Conservation (phyloP, 2,797 vertebrate species). For the Taeniopygia guttata region DNA sequence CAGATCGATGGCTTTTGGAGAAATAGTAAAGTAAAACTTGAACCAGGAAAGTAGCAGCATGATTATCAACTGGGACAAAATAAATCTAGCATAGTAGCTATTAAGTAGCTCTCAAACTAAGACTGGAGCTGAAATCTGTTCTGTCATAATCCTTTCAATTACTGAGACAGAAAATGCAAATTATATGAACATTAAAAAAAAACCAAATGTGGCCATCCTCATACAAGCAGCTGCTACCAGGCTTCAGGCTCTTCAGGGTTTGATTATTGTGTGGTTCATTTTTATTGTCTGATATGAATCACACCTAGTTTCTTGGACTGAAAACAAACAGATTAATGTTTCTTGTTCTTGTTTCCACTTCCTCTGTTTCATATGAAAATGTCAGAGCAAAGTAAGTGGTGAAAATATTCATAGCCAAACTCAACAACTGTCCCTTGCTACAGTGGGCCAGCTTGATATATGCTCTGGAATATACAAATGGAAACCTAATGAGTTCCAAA, state of each 20-base stretch:
- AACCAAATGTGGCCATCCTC: accelerated
- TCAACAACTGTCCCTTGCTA: neutral
- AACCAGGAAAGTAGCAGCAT: neutral
- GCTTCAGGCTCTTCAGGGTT: neutral
- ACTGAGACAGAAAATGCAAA: neutral
- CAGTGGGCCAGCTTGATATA: neutral
- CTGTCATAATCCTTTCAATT: neutral
- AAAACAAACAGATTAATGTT: neutral
- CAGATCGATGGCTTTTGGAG: slow-evolving; percentile 44
- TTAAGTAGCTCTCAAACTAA: neutral
- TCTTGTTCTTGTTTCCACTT: neutral
- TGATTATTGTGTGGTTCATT: neutral
- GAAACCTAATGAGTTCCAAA: neutral
- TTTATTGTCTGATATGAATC: neutral
- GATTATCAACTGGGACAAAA: neutral
- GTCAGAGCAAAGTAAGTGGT: neutral
- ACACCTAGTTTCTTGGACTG: neutral
- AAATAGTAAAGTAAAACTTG: neutral
- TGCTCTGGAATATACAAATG: neutral
- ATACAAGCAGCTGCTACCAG: neutral
- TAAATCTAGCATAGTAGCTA: neutral
- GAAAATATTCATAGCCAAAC: neutral
- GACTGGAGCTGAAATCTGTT: neutral
- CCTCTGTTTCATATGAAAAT: neutral
- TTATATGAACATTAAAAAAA: neutral